Conservation (phyloP, 2,888 invertebrate species). For the Idaea aversata region DNA sequence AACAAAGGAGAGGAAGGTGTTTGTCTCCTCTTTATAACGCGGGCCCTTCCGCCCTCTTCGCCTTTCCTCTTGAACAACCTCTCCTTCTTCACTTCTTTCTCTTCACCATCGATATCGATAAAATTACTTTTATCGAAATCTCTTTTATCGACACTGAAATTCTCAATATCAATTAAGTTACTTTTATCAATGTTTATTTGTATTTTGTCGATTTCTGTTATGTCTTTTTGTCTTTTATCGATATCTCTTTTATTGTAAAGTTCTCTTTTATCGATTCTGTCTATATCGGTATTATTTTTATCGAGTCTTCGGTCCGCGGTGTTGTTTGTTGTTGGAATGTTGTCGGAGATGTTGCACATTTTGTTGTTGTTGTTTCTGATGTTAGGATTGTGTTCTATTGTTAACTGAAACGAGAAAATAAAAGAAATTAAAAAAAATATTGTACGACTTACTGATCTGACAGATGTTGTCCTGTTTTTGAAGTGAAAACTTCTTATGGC, state of each 20-base stretch:
- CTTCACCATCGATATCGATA: conserved; percentile 54
- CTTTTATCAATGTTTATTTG: neutral
- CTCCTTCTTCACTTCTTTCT: conserved; percentile 52
- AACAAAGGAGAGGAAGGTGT: conserved; percentile 63
- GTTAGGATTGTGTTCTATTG: conserved; percentile 94
- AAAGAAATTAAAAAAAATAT: neutral
- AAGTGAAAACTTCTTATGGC: no score
- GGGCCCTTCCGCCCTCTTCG: conserved; percentile 55
- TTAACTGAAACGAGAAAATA: conserved; percentile 80
- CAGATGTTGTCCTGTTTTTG: no score
- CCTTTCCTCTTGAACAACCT: conserved; percentile 71
- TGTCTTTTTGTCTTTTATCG: neutral
- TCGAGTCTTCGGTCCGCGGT: conserved; percentile 35
- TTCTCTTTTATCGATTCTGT: neutral
- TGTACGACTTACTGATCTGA: neutral
- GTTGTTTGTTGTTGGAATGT: conserved; percentile 29
- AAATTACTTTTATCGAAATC: conserved; percentile 64
- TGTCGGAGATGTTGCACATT: conserved; percentile 32
- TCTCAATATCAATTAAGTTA: neutral
- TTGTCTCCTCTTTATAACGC: conserved; percentile 60
- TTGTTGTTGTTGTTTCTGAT: conserved; percentile 55
- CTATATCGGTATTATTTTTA: neutral
- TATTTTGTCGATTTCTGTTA: neutral
- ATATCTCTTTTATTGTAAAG: neutral
- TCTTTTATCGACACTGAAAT: neutral